Percentiles rank a stretch among this genome's conserved stretches.
phyloP scores from a whole-genome alignment of 2,113 vertebrate species.

The Calonectris borealis region DNA sequence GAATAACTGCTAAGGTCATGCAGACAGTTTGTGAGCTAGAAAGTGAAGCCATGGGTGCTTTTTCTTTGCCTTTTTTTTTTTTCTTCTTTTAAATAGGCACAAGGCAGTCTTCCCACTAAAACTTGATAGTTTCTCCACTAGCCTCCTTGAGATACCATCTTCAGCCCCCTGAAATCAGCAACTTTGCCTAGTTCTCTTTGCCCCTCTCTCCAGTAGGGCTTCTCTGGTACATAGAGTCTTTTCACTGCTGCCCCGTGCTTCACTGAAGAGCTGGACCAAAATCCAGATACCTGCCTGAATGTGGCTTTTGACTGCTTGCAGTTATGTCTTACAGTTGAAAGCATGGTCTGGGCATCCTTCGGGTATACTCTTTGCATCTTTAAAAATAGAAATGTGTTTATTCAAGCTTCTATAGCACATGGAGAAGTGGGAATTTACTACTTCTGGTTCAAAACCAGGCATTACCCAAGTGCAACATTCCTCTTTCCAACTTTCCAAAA shows the following conservation, averaged over 20 bases:
- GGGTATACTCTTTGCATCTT: not conserved
- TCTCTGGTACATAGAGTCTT: not conserved
- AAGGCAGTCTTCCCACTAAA: rapidly evolving
- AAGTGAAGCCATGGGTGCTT: not conserved
- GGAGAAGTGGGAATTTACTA: not conserved
- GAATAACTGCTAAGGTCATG: not conserved
- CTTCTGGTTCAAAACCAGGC: not conserved
- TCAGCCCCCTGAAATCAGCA: not conserved
- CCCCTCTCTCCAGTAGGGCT: not conserved
- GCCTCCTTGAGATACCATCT: not conserved
- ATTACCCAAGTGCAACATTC: not conserved
- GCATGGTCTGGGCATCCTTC: not conserved
- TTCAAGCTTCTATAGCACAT: not conserved
- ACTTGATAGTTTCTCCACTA: not conserved
- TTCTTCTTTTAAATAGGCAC: not conserved
- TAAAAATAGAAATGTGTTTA: not conserved
- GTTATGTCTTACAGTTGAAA: not conserved
- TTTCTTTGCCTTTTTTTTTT: not conserved
- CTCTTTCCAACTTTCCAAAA: not conserved
- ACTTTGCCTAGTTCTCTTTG: not conserved
- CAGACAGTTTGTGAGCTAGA: not conserved
- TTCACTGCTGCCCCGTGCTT: not conserved
- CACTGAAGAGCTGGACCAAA: not conserved
- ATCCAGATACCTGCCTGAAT: not conserved
- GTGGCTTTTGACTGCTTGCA: not conserved